Evolutionary conservation across 2,888 invertebrate genomes (phyloP), one percentile per base, ranked within the genome.

Genomic region (Taphrorychus bicolor): DNA sequence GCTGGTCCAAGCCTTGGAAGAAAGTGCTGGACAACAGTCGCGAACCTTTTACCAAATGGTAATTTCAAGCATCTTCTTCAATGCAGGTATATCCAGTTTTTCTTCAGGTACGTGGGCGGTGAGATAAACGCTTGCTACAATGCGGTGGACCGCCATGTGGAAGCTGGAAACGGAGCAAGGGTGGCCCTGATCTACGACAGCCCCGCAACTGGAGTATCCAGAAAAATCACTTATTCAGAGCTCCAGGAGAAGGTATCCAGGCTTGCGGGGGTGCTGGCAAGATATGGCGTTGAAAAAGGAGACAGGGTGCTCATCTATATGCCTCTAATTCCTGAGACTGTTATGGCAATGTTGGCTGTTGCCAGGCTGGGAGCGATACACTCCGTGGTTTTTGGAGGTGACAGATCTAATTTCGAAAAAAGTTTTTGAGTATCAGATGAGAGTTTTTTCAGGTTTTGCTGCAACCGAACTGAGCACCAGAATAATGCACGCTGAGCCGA

Each of bases 101-200:
- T n/a, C n/a, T 74, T 49, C 72, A 92, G 94, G 94, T 95, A 91
- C 85, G 88, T 89, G 1, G 97, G 95, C 0, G 97, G 97, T 0
- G 91, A 95, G 81, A 81, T 97, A 79, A 97, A 96, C 76, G 95
- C 95, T 0, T 95, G 96, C 77, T 91, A 95, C 85, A 97, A 97
- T 81, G 93, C 95, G 0, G 85, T 97, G 7, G 97, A 97, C 82
- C 87, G 97, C 0, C 97, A 97, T 83, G 91, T 97, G 3, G 85
- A 86, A 5, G 87, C 87, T 0, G 96, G 96, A 0, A 85, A 87
- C 11, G 96, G 95, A 0, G 86, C 89, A 7, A 90, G 91, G 76
- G 84, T 89, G 0, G 97, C 96, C 0, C 83, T 97, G 19, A 92
- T 97, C 52, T 92, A 97, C 79, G 97, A 97, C 82, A 95, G 95